Conservation (phyloP, 2,797 vertebrate species). For the Eulemur rubriventer region DNA sequence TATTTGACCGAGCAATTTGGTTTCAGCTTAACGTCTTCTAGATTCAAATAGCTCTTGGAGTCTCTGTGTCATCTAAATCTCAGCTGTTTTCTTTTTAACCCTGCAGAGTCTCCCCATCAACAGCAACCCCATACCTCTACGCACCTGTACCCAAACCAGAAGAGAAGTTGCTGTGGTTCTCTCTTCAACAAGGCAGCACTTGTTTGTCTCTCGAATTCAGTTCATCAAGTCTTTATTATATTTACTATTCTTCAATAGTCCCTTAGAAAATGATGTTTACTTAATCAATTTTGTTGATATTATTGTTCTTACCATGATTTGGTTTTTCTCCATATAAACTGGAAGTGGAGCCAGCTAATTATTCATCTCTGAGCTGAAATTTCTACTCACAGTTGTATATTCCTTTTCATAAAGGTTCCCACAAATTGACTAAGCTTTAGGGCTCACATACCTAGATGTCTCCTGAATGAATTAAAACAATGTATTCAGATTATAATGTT, state of each 20-base stretch:
- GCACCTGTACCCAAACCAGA: no score
- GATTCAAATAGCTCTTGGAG: neutral
- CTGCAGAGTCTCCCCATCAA: neutral
- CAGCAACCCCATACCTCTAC: neutral
- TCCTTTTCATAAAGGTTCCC: neutral
- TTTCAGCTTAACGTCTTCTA: neutral
- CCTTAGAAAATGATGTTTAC: neutral
- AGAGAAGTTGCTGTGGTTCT: neutral
- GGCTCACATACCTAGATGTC: neutral
- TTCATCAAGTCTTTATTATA: neutral
- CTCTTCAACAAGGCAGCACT: neutral
- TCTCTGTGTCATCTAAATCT: neutral
- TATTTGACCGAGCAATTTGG: neutral
- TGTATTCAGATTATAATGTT: neutral
- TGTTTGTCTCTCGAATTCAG: neutral
- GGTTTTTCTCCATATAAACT: neutral
- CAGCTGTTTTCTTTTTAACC: neutral
- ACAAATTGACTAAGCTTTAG: neutral
- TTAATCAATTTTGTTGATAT: neutral
- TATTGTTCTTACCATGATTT: neutral
- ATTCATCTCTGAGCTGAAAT: neutral
- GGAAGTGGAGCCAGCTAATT: neutral
- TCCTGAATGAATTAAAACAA: conserved; percentile 7
- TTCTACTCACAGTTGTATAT: neutral
- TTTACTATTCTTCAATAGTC: neutral